These are phyloP conservation scores for Emberiza fucata DNA, from an alignment of 2,113 vertebrate species.

Conservation along the genomic window DNA sequence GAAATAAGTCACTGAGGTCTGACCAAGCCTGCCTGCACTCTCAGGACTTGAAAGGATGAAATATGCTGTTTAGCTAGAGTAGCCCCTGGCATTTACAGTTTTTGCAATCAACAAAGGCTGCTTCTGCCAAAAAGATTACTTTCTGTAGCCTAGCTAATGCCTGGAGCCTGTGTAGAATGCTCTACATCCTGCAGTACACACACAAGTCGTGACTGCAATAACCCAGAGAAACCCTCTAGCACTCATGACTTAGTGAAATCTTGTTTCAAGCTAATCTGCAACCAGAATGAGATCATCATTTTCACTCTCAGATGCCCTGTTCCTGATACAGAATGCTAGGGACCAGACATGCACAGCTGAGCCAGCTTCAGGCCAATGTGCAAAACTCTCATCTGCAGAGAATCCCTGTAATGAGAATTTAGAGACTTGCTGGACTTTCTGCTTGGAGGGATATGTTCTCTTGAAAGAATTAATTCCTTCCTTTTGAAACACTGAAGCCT, in stretches of 20 bases:
- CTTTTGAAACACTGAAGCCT: not conserved
- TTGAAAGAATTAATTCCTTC: not conserved
- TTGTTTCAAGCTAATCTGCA: conserved; percentile 32
- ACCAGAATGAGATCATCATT: not conserved
- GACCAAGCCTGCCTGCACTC: not conserved
- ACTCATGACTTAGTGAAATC: conserved; percentile 2
- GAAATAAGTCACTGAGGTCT: not conserved
- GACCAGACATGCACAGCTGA: not conserved
- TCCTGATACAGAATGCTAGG: not conserved
- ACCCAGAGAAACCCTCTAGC: conserved; percentile 20
- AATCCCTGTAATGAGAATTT: not conserved
- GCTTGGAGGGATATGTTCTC: not conserved
- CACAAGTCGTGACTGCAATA: not conserved
- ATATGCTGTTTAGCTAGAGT: conserved; percentile 1
- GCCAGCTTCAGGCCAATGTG: not conserved
- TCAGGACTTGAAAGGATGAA: conserved; percentile 4
- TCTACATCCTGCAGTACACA: not conserved
- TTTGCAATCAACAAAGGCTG: conserved; percentile 26
- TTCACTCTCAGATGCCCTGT: not conserved
- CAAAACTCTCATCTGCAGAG: not conserved
- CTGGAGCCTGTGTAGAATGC: conserved; percentile 16
- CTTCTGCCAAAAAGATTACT: conserved; percentile 45
- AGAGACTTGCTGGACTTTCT: not conserved
- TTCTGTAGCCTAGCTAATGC: not conserved
- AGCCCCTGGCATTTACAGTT: conserved; percentile 8